These are phyloP conservation scores for Adoxophyes honmai DNA, from an alignment of 1,140 invertebrate species.

Conservation along the genomic window DNA sequence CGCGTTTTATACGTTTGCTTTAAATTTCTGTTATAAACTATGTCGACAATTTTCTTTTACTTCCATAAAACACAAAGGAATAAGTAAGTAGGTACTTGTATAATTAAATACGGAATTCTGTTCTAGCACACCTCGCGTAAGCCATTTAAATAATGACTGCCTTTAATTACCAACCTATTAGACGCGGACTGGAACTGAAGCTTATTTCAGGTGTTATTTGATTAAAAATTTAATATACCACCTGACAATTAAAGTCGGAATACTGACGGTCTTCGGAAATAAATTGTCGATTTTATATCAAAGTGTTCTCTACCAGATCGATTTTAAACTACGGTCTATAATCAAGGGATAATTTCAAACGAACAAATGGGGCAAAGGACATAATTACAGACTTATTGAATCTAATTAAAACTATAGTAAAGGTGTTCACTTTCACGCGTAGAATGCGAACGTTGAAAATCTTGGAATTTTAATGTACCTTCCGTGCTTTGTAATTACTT, in stretches of 20 bases:
- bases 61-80: not conserved
- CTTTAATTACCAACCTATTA: slow-evolving; percentile 53
- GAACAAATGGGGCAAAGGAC: slow-evolving; percentile 66
- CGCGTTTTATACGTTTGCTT: too few relatives aligned
- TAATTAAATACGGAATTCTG: slow-evolving; percentile 7
- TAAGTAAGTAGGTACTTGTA: slow-evolving; percentile 9
- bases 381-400: slow-evolving; percentile 53
- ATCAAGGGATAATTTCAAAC: slow-evolving; percentile 55
- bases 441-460: slow-evolving; percentile 38
- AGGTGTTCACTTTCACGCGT: slow-evolving; percentile 69
- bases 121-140: slow-evolving; percentile 3
- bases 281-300: slow-evolving; percentile 39
- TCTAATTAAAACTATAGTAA: slow-evolving; percentile 63
- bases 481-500: slow-evolving; percentile 44
- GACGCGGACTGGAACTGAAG: slow-evolving; percentile 40
- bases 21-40: too few relatives aligned
- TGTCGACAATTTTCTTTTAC: too few relatives aligned
- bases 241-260: slow-evolving; percentile 56
- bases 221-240: slow-evolving; percentile 57
- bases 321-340: slow-evolving; percentile 61
- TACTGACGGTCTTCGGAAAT: slow-evolving; percentile 34
- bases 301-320: slow-evolving; percentile 39
- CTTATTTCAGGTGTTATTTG: slow-evolving; percentile 70
- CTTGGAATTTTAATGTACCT: slow-evolving; percentile 47
- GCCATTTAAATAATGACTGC: slow-evolving; percentile 28